phyloP scores from a whole-genome alignment of 2,888 invertebrate genomes.

The Patella pellucida region DNA sequence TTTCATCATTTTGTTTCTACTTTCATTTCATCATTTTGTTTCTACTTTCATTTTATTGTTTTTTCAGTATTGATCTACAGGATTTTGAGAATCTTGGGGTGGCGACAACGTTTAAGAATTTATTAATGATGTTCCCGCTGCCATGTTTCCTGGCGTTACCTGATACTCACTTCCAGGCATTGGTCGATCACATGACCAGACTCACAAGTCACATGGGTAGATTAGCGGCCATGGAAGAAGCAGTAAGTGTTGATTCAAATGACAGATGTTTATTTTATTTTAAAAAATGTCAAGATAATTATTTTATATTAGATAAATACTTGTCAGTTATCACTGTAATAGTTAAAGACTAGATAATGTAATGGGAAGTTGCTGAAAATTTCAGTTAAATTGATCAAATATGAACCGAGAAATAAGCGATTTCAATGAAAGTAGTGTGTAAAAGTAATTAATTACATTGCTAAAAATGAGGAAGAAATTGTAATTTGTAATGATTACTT shows the following conservation, averaged over 20 bases:
- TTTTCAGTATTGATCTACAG: conserved; percentile 75
- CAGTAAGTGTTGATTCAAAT: conserved; percentile 72
- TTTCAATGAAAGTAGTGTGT: too few species aligned
- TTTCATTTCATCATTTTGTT: not conserved
- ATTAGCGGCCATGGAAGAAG: conserved; percentile 79
- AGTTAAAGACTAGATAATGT: too few species aligned
- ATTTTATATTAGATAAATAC: too few species aligned
- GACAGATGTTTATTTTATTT: too few species aligned
- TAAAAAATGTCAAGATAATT: too few species aligned
- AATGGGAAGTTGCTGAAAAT: too few species aligned
- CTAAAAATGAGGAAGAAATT: too few species aligned
- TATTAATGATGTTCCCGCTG: conserved; percentile 76
- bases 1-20: not conserved
- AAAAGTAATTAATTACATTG: too few species aligned
- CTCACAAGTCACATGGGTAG: conserved; percentile 79
- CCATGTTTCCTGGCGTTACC: conserved; percentile 73
- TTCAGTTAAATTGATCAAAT: too few species aligned
- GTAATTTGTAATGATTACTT: too few species aligned
- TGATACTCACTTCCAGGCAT: conserved; percentile 73
- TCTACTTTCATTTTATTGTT: not conserved
- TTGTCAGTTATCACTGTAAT: too few species aligned
- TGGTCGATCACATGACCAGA: conserved; percentile 77
- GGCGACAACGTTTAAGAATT: conserved; percentile 78
- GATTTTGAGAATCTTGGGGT: conserved; percentile 80
- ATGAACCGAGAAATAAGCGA: too few species aligned